Conservation (phyloP, 2,888 invertebrate genomes). For the Nephrotoma flavescens region DNA sequence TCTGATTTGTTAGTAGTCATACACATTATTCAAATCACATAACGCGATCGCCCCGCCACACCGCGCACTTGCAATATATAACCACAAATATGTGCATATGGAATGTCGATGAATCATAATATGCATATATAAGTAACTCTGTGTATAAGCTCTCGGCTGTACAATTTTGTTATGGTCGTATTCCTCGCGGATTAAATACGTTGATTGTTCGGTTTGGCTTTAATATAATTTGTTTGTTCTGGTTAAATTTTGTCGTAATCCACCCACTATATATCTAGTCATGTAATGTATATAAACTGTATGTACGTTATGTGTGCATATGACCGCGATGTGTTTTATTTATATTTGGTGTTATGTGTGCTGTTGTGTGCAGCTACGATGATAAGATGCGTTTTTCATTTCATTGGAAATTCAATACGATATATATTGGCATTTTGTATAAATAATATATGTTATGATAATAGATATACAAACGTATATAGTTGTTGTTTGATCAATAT, state of each 20-base stretch:
- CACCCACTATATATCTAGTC: not conserved
- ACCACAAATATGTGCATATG: not conserved
- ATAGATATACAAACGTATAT: not conserved
- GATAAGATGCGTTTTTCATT: not conserved
- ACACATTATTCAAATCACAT: not conserved
- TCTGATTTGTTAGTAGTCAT: not conserved
- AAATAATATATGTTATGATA: not conserved
- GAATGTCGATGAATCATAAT: not conserved
- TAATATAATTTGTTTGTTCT: not conserved
- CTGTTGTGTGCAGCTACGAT: not conserved
- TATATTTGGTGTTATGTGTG: not conserved
- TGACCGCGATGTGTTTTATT: not conserved
- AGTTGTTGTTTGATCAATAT: not conserved
- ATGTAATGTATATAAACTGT: not conserved
- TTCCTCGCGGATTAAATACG: not conserved
- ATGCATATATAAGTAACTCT: not conserved
- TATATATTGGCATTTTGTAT: not conserved
- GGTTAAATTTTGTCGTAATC: not conserved
- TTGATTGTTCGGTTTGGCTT: not conserved
- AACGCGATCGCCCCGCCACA: not conserved
- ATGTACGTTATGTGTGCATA: not conserved
- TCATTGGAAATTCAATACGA: not conserved
- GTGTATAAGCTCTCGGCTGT: not conserved
- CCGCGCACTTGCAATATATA: not conserved
- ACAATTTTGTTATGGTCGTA: not conserved